A percentile compares a stretch with the other conserved stretches of the same genome.
Conservation (phyloP, 2,888 invertebrate species). For the Lottia scabra region DNA sequence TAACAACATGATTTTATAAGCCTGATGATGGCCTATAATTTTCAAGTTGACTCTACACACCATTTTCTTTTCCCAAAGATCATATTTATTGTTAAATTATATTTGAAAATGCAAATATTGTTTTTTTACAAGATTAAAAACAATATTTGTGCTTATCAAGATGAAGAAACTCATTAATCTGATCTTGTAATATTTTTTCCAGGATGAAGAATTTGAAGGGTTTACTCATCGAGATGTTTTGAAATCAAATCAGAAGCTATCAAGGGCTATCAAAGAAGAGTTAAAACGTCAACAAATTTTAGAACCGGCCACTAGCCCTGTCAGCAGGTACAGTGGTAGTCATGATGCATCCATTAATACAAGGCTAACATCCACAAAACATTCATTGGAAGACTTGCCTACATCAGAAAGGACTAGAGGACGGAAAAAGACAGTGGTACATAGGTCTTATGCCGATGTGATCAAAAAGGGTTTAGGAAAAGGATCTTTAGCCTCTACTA, state of each 20-base stretch:
- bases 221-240: slow-evolving; percentile 51
- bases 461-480: slow-evolving; percentile 34
- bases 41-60: too few species aligned
- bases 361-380: slow-evolving; percentile 24
- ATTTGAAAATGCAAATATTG: too few species aligned
- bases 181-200: slow-evolving; percentile 22
- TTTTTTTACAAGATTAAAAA: too few species aligned
- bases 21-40: too few species aligned
- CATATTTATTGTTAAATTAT: too few species aligned
- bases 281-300: slow-evolving; percentile 23
- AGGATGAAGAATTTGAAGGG: slow-evolving; percentile 64
- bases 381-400: slow-evolving; percentile 30
- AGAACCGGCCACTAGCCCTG: slow-evolving; percentile 18
- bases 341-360: slow-evolving; percentile 18
- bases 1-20: too few species aligned
- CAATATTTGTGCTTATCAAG: too few species aligned
- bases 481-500: slow-evolving; percentile 32
- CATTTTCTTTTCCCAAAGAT: too few species aligned
- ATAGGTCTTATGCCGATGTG: slow-evolving; percentile 40
- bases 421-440: slow-evolving; percentile 31
- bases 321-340: background rate
- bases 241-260: slow-evolving; percentile 26
- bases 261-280: slow-evolving; percentile 33
- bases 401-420: slow-evolving; percentile 38
- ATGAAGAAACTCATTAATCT: too few species aligned